Evolutionary conservation across 2,888 invertebrate species (phyloP).

Genomic region (Junonia oenone): DNA sequence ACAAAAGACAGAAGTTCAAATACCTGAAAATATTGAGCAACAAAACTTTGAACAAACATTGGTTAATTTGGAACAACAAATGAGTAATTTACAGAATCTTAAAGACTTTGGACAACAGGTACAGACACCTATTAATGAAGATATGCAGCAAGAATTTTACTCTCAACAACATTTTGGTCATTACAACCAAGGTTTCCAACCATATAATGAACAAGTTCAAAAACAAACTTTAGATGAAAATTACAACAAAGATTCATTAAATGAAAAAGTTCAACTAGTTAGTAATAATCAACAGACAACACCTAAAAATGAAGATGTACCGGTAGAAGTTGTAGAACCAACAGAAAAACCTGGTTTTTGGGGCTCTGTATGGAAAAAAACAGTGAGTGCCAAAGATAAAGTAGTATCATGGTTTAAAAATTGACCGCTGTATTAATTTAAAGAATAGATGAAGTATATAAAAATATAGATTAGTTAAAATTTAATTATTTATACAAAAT

Average conservation of each 20-base stretch:
- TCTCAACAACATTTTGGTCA: constrained; percentile 26
- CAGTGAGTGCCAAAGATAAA: constrained; percentile 71
- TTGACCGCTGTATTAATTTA: constrained; percentile 38
- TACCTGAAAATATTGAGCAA: constrained; percentile 29
- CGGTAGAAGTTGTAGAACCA: constrained; percentile 37
- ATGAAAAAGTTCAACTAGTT: constrained; percentile 6
- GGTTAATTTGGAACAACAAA: constrained; percentile 20
- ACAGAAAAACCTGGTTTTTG: constrained; percentile 76
- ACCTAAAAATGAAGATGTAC: constrained; percentile 20
- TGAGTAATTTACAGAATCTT: background rate
- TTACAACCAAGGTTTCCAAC: constrained; percentile 4
- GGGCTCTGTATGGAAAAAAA: constrained; percentile 74
- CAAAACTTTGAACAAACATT: constrained; percentile 17
- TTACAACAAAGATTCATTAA: background rate
- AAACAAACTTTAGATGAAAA: background rate
- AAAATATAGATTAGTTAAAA: constrained; percentile 16
- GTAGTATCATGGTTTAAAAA: constrained; percentile 73
- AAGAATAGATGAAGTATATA: background rate
- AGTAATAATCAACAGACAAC: constrained; percentile 14
- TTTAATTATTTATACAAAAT: background rate
- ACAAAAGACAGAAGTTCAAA: constrained; percentile 21
- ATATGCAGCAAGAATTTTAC: constrained; percentile 16
- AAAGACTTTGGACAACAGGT: background rate
- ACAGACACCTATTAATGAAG: background rate
- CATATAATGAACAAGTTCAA: background rate